Evolutionary conservation across 2,113 vertebrate genomes (phyloP), one percentile per base, ranked within the genome.

Genomic region (Microcebus tavaratra): DNA sequence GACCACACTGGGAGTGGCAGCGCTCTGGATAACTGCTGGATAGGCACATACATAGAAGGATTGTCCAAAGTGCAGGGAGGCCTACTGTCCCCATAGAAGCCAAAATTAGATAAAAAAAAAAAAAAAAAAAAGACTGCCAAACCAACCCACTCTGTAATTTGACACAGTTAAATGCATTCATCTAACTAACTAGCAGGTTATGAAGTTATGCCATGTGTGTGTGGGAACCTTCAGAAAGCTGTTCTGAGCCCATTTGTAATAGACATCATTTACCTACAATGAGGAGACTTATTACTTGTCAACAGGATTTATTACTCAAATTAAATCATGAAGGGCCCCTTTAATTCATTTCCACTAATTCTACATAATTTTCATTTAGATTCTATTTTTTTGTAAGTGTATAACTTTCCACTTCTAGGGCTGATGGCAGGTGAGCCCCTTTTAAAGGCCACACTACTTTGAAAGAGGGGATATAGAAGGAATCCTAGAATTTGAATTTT

Each of bases 21-120:
- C 21, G 45, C 57, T 75, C 70, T 6, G 29, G 63, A 59, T 27
- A 76, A 29, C 42, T 13, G 12, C 31, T 68, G 39, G 36, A 34
- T 25, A 48, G 34, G 68, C 23, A 65, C 1, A 3, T 31, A 31
- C 2, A 3, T 25, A 31, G 53, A 5, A 42, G 75, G 86, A 75
- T 63, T 42, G 53, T 50, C 94, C 91, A 81, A 89, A 65, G 36
- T 45, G 72, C 5, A 1, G 67, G 67, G 50, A 89, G 20, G 61
- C 21, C 88, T 90, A 36, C 34, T 63, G 68, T 84, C 50, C 63
- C 63, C 0, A 59, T 1, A 55, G 39, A 73, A 86, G 23, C 70
- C 82, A 63, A 67, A 83, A 70, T 55, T 55, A 42, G 39, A 96
- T 70, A 34, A 72, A 70, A 68, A 93, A 81, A 93, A 81, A 27